Evolutionary conservation across 2,888 invertebrate species (phyloP), one percentile per base, ranked within the genome.

Genomic region (Pandemis heparana): DNA sequence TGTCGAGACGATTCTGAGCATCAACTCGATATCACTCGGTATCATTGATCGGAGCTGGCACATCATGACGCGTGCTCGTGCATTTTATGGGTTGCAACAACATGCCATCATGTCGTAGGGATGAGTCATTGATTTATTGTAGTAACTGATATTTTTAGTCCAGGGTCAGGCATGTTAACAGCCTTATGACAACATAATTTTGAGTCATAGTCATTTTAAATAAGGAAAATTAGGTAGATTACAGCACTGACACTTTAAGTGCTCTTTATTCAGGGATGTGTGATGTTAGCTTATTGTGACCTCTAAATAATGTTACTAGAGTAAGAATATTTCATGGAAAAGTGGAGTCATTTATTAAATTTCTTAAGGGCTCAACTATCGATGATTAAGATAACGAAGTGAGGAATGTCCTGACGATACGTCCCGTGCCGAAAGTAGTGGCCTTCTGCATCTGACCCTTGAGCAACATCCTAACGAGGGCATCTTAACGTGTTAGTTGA

Each of bases 101-200:
- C 23, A 14, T 16, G 53, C 53, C 53, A 48, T 14, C 41, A 16
- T 41, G 62, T 18, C 41, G 23, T 18, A 32, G 5, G 56, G 56
- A 56, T 56, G 56, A 56, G 23, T 56, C 56, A 56, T 63, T 32
- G 14, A n/a, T 14, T n/a, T 48, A 12, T 12, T 69, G 62, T 14
- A 51, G 62, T 51, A 51, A 41, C 69, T 46, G 51, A 41, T 62
- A 46, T 53, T 70, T 51, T 53, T 62, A 46, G 62, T 46, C 53
- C 53, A 67, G 18, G 65, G 65, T 62, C 67, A 67, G 53, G 41
- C n/a, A 4, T 14, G 1, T 63, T 46, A 63, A 46, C 23, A 23
- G 62, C 46, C 14, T 8, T 23, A 63, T 63, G 23, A 63, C 63
- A 56, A 10, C 56, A 63, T 46, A 18, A 43, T 23, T 62, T 46